A percentile compares a stretch with the other conserved stretches of the same genome.
phyloP scores from a whole-genome alignment of 1,140 invertebrate genomes.

The Ceratina australensis region DNA sequence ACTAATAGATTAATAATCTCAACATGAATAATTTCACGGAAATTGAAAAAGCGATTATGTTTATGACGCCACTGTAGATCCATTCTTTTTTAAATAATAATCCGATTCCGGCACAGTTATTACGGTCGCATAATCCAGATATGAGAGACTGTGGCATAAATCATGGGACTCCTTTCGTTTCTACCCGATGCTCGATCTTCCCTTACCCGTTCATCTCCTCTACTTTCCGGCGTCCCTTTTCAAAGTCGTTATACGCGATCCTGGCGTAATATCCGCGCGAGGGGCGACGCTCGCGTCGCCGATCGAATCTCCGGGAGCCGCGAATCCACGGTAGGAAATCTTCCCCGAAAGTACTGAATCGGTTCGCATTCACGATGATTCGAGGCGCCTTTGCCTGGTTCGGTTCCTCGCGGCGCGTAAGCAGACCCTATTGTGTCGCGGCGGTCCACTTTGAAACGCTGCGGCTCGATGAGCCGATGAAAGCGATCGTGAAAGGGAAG shows the following conservation, averaged over 20 bases:
- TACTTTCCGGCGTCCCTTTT: not conserved
- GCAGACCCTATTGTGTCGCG: slow-evolving; percentile 37
- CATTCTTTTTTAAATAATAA: no score
- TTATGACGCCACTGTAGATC: no score
- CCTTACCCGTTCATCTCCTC: not conserved
- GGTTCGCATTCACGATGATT: slow-evolving; percentile 48
- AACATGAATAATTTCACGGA: not conserved
- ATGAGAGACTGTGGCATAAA: slow-evolving; percentile 27
- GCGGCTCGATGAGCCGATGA: slow-evolving; percentile 36
- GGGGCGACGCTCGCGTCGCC: slow-evolving; percentile 12
- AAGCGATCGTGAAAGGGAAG: slow-evolving; percentile 58
- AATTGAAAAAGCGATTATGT: not conserved
- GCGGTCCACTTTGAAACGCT: slow-evolving; percentile 51
- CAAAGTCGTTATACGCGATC: slow-evolving; percentile 38
- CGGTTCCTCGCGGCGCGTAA: not conserved
- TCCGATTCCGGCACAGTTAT: not conserved
- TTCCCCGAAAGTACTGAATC: slow-evolving; percentile 14
- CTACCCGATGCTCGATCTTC: not conserved
- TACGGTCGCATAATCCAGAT: slow-evolving; percentile 15
- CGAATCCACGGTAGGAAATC: slow-evolving; percentile 3
- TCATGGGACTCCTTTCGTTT: not conserved
- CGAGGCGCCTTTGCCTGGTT: not conserved
- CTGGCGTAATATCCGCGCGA: slow-evolving; percentile 29
- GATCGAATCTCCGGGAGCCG: slow-evolving; percentile 31
- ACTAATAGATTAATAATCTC: not conserved